Percentiles rank a stretch among this genome's conserved stretches.
phyloP scores from a whole-genome alignment of 2,888 invertebrate species.

The Auanema freiburgensis region DNA sequence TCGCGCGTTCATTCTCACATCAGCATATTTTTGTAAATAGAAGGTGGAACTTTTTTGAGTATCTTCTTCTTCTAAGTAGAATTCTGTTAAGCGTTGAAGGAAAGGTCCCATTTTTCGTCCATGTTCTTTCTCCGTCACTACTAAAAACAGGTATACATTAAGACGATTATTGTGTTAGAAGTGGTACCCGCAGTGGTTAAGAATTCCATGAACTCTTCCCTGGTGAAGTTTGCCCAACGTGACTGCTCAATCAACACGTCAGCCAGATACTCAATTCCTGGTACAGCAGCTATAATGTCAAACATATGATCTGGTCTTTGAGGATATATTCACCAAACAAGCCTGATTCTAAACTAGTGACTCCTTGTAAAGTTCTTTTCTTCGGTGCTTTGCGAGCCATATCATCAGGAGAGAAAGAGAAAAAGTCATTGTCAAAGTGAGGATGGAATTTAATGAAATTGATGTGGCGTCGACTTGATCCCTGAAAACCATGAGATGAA shows the following conservation, averaged over 20 bases:
- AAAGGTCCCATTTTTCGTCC: slow-evolving; percentile 26
- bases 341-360: slow-evolving; percentile 37
- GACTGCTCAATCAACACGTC: background rate
- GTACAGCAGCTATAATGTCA: background rate
- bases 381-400: slow-evolving; percentile 41
- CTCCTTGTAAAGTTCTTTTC: slow-evolving; percentile 41
- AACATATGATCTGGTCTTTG: too few relatives aligned
- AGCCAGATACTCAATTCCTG: slow-evolving; percentile 8
- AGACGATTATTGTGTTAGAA: too few relatives aligned
- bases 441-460: slow-evolving; percentile 40
- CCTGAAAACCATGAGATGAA: slow-evolving; percentile 1
- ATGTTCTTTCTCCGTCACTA: slow-evolving; percentile 12
- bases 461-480: slow-evolving; percentile 12
- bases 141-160: too few relatives aligned
- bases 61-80: slow-evolving; percentile 19
- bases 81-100: slow-evolving; percentile 20
- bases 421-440: slow-evolving; percentile 42
- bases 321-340: slow-evolving; percentile 25
- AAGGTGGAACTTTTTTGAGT: slow-evolving; percentile 26
- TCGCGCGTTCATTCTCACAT: slow-evolving; percentile 23
- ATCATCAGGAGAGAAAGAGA: slow-evolving; percentile 43
- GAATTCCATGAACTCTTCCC: slow-evolving; percentile 15
- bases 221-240: slow-evolving; percentile 14
- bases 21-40: slow-evolving; percentile 41
- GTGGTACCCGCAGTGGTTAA: slow-evolving; percentile 12